Evolutionary conservation across 2,113 vertebrate genomes (phyloP), one percentile per base, ranked within the genome.

Genomic region (Tonatia bakeri): DNA sequence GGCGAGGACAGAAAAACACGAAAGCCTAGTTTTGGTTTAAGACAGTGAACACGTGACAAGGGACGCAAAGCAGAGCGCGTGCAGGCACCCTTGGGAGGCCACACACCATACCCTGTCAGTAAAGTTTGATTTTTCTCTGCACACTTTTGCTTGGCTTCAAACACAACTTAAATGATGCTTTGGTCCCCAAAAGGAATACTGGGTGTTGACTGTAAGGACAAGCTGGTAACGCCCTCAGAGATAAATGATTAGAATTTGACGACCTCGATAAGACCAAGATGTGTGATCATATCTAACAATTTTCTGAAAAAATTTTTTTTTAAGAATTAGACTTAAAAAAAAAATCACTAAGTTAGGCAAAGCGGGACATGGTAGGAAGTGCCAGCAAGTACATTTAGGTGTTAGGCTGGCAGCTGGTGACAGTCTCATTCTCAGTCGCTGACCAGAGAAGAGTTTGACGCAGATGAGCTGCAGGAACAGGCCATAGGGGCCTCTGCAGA

Each of bases 401-500:
- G 4, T n/a, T 24, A n/a, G 72, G 36, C 4, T 11, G 50, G 47
- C 31, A 36, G 45, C 2, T 33, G 56, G 26, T 59, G 31, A 47
- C 31, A 9, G 24, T 40, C 52, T 36, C 16, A 43, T 43, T 64
- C 36, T 69, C 4, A 1, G 75, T 36, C n/a, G 72, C 11, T 1
- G 54, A 31, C 40, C 36, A 0, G 6, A 4, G 22, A 87, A 33
- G 38, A 52, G 28, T 7, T 2, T 6, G 20, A 7, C 5, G 1
- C 1, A 12, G 22, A 16, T 3, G 38, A 36, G 28, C 36, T 28
- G 1, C 1, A 1, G 69, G 33, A 26, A 15, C 45, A 38, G 16
- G 20, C n/a, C 12, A 26, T 0, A 0, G 1, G 17, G 54, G 13
- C 10, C 75, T 56, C 20, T 0, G 22, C 0, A 40, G 61, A 0